phyloP scores from a whole-genome alignment of 2,888 invertebrate genomes.

The Crossocerus cetratus region DNA sequence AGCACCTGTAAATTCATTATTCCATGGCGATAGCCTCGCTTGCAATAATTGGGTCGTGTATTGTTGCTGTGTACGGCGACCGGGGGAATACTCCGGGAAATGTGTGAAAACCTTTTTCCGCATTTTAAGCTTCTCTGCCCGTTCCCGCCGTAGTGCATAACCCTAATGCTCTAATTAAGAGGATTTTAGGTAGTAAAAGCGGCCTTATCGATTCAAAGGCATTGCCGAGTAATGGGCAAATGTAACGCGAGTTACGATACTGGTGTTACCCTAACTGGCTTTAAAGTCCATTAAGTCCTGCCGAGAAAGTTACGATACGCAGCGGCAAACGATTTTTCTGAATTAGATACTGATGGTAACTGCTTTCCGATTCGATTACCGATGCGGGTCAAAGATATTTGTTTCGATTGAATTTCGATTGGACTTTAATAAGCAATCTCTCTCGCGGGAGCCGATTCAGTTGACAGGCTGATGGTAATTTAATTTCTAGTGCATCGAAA shows the following conservation, averaged over 20 bases:
- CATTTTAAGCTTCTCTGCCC: neutral
- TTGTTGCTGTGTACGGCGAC: neutral
- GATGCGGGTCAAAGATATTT: too few relatives aligned
- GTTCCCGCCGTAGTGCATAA: neutral
- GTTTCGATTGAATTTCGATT: too few relatives aligned
- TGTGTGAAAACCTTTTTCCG: constrained; percentile 37
- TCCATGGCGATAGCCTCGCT: neutral
- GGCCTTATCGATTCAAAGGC: neutral
- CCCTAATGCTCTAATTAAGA: neutral
- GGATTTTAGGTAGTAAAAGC: neutral
- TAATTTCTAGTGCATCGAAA: constrained; percentile 27
- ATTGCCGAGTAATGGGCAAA: too few relatives aligned
- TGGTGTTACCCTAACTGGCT: too few relatives aligned
- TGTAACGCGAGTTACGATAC: too few relatives aligned
- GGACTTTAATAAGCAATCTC: neutral
- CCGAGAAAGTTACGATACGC: too few relatives aligned
- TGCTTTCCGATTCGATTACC: too few relatives aligned
- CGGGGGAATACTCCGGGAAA: constrained; percentile 22
- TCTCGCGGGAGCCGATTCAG: neutral
- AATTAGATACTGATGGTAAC: too few relatives aligned
- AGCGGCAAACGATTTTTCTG: too few relatives aligned
- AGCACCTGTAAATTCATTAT: constrained; percentile 4
- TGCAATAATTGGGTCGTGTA: constrained; percentile 8
- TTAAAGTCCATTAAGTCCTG: too few relatives aligned
- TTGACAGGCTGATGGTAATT: constrained; percentile 15